Base-by-base conservation (phyloP, 2,113 vertebrate species). In the Halichoeres trimaculatus region DNA sequence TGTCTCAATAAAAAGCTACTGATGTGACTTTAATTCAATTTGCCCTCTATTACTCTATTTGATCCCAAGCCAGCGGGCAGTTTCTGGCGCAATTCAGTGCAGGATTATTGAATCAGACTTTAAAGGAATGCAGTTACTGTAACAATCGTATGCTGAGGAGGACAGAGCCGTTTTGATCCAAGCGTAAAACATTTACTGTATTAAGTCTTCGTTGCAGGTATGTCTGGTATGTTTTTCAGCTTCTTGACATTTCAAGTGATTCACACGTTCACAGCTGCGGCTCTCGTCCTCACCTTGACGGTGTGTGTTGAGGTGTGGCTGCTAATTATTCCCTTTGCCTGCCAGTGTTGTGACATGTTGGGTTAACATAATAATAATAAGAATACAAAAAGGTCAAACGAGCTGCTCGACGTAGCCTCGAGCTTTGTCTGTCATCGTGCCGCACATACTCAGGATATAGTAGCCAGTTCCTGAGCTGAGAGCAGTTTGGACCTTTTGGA, bases 1-100 rank as follows among this genome's bases (percentile, higher is more conserved):
- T 63, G 50, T 53, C 56, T 35, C 38, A 40, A 40, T 40, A 59
- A 57, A 54, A 24, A 57, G 40, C 12, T 35, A 43, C 71, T 26
- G 64, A 84, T 60, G 72, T 45, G 56, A 57, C 50, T 17, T 47
- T 74, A 55, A 81, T 53, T 76, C 22, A 50, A 48, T 69, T 76
- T 38, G 13, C 30, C 30, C 30, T 30, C 30, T 30, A 30, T 71
- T 56, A 61, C 40, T 63, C 63, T 23, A 35, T 77, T 20, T 63
- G 34, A 78, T 70, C 47, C 43, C 13, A 51, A 20, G 17, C 57
- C 26, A 52, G 55, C 59, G 51, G 20, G 52, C 69, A 35, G 51
- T 41, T 55, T 55, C 63, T 20, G 24, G 22, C 74, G 9, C 36
- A 34, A 51, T 45, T 78, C 30, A 35, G 30, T 45, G 2, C 6